phyloP scores from a whole-genome alignment of 2,888 invertebrate species.

The Andrena dorsata region DNA sequence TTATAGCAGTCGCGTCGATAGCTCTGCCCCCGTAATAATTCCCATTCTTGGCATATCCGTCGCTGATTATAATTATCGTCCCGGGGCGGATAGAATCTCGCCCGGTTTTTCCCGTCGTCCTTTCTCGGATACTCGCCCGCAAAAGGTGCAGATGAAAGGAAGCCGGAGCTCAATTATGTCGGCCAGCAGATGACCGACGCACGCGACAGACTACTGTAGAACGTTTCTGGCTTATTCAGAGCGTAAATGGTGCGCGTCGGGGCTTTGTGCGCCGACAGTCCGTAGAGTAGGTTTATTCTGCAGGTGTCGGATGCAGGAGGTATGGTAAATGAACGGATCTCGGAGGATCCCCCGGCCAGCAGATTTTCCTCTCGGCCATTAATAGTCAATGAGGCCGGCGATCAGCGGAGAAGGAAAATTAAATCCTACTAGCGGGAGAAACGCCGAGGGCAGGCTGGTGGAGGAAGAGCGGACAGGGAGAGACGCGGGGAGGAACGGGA shows the following conservation, averaged over 20 bases:
- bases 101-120: background rate
- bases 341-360: conserved; percentile 14
- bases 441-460: background rate
- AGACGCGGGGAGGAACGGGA: background rate
- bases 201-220: background rate
- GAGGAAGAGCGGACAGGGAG: background rate
- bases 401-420: conserved; percentile 48
- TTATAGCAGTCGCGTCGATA: conserved; percentile 1
- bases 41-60: background rate
- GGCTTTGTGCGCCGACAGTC: conserved; percentile 24
- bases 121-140: background rate
- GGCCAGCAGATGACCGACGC: background rate
- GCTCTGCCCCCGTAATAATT: background rate
- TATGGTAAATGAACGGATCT: conserved; percentile 50
- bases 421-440: conserved; percentile 45
- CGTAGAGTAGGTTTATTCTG: conserved; percentile 49
- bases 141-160: conserved; percentile 31
- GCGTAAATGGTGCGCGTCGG: conserved; percentile 30
- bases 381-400: conserved; percentile 62
- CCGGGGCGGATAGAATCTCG: background rate
- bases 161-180: conserved; percentile 30
- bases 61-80: too few species aligned
- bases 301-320: conserved; percentile 54
- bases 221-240: conserved; percentile 1
- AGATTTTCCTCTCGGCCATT: conserved; percentile 51